Evolutionary conservation across 1,140 invertebrate species (phyloP), one percentile per base, ranked within the genome.

Genomic region (Pseudomyrmex concolor): DNA sequence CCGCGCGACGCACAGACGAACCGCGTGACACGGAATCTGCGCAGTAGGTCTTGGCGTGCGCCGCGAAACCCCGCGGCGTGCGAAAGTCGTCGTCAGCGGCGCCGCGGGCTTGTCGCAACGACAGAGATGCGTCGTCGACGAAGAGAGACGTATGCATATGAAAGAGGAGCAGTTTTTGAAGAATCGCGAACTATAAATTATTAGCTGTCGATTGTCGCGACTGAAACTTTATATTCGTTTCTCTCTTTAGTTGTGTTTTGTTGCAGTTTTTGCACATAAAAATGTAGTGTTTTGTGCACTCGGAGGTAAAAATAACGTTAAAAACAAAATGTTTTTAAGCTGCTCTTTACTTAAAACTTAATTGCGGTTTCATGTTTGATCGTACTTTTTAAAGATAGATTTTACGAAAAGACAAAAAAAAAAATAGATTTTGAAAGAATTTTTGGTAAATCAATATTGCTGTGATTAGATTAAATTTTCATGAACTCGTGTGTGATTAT

Each of bases 11-110:
- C 73, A 87, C 34, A 84, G 57, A 51, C 83, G 48, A 34, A 72
- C 83, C 83, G 87, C 86, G 87, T 88, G 86, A 88, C 83, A 85
- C 72, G 86, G 87, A 87, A 88, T 88, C 87, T 88, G 87, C 87
- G 87, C 87, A 88, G 87, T 88, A 88, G 63, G 70, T 34, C 34
- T 34, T 7, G 34, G 34, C 5, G 34, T 83, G 83, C 86, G 71
- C 66, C 85, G 71, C 66, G 84, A 51, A 85, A 83, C 74, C 74
- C 57, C 59, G 66, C 57, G 51, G 43, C 8, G 48, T 34, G 45
- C 55, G 50, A 43, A n/a, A 57, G 43, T 51, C 82, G 70, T 25
- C 51, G 17, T 8, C 50, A 51, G 10, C 64, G 64, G 3, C 45
- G 17, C 2, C 45, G 12, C 45, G 43, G n/a, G 45, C 48, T 12